phyloP scores from a whole-genome alignment of 2,797 vertebrate species.

The Allobates femoralis region DNA sequence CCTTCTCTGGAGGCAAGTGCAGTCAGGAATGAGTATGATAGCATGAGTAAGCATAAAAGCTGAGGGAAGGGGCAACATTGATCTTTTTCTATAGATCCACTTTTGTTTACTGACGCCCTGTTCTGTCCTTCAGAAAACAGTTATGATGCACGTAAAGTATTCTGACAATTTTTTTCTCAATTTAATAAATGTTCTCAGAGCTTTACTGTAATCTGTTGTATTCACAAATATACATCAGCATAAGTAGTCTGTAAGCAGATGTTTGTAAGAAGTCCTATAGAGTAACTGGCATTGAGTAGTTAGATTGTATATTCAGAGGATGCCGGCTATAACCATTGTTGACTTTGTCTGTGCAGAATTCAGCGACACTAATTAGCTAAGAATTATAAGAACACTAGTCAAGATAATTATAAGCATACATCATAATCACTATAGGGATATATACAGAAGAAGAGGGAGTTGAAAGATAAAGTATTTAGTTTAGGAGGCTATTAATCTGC shows the following conservation, averaged over 20 bases:
- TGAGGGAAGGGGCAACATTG: neutral
- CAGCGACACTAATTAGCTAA: constrained; percentile 55
- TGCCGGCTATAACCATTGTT: constrained; percentile 46
- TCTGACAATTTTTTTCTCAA: neutral
- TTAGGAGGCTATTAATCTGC: constrained; percentile 56
- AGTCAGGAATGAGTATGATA: neutral
- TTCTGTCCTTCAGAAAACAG: neutral
- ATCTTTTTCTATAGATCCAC: neutral
- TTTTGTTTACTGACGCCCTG: neutral
- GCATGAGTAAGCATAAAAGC: neutral
- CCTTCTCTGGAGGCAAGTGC: neutral
- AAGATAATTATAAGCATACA: constrained; percentile 59
- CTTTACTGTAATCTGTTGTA: neutral
- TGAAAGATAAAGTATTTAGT: constrained; percentile 49
- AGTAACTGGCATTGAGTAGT: neutral
- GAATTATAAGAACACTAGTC: constrained; percentile 61
- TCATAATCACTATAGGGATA: constrained; percentile 58
- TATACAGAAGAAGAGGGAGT: constrained; percentile 41
- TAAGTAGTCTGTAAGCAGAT: constrained; percentile 4
- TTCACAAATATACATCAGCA: neutral
- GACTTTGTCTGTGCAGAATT: constrained; percentile 39
- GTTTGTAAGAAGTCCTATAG: constrained; percentile 17
- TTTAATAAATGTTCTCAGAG: constrained; percentile 1
- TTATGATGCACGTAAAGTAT: neutral
- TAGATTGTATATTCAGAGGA: constrained; percentile 19